phyloP scores from a whole-genome alignment of 1,140 invertebrate species.

The Drosophila mauritiana region DNA sequence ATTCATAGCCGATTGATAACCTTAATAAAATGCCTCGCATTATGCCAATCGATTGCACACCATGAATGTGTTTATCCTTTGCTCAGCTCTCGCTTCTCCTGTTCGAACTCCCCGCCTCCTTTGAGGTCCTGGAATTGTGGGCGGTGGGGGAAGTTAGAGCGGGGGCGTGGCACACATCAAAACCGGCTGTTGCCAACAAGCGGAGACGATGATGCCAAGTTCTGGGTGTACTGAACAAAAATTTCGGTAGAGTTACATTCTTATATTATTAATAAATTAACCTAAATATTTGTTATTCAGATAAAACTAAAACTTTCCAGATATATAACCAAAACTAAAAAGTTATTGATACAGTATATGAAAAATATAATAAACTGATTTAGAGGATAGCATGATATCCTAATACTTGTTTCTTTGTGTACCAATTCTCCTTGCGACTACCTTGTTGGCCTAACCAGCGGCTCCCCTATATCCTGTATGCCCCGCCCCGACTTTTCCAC shows the following conservation, averaged over 20 bases:
- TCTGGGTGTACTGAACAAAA: conserved; percentile 16
- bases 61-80: conserved; percentile 83
- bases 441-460: conserved; percentile 61
- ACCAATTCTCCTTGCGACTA: conserved; percentile 43
- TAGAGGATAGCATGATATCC: too few relatives aligned
- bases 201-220: conserved; percentile 43
- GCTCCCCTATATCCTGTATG: conserved; percentile 18
- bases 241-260: not conserved
- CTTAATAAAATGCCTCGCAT: conserved; percentile 83
- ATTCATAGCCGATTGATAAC: conserved; percentile 82
- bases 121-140: conserved; percentile 5
- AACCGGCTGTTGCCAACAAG: conserved; percentile 73
- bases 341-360: too few relatives aligned
- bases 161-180: conserved; percentile 61
- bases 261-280: not conserved
- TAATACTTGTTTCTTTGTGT: not conserved
- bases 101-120: conserved; percentile 5
- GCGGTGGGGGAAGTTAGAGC: conserved; percentile 11
- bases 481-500: conserved; percentile 42
- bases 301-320: not conserved
- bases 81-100: conserved; percentile 41
- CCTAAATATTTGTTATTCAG: not conserved
- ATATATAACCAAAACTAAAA: too few relatives aligned
- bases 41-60: conserved; percentile 83
- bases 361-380: too few relatives aligned